These are phyloP conservation scores for Falco punctatus DNA, from an alignment of 2,113 vertebrate species.

Conservation along the genomic window DNA sequence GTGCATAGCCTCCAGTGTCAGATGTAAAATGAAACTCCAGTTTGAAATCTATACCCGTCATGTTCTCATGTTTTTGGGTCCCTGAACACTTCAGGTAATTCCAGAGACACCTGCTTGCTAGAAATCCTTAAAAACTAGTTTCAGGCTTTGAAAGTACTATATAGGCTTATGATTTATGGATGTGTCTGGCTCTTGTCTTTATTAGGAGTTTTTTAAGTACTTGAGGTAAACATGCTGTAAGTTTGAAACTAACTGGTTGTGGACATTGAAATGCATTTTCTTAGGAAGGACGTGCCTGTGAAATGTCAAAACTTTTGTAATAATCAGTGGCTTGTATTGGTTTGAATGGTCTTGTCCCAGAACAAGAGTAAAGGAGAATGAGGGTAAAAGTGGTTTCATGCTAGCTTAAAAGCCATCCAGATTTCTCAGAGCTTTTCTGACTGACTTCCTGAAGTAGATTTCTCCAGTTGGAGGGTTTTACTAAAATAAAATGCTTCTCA, in stretches of 20 bases:
- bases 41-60: slow-evolving; percentile 39
- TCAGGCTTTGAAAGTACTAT: background rate
- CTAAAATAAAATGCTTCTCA: background rate
- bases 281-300: background rate
- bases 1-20: slow-evolving; percentile 9
- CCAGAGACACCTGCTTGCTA: slow-evolving; percentile 13
- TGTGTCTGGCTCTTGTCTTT: background rate
- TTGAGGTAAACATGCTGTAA: background rate
- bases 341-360: background rate
- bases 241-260: background rate
- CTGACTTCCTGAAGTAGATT: background rate
- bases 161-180: background rate
- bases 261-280: background rate
- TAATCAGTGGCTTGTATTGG: background rate
- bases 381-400: fast-evolving
- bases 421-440: background rate
- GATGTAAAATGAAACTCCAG: slow-evolving; percentile 7
- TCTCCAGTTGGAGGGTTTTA: background rate
- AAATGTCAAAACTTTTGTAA: background rate
- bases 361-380: background rate
- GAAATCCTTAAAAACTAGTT: background rate
- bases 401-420: background rate
- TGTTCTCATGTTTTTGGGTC: background rate
- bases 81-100: slow-evolving; percentile 41
- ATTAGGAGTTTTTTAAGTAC: background rate